Evolutionary conservation across 2,888 invertebrate species (phyloP), one percentile per base, ranked within the genome.

Genomic region (Epirrhoe tristata): DNA sequence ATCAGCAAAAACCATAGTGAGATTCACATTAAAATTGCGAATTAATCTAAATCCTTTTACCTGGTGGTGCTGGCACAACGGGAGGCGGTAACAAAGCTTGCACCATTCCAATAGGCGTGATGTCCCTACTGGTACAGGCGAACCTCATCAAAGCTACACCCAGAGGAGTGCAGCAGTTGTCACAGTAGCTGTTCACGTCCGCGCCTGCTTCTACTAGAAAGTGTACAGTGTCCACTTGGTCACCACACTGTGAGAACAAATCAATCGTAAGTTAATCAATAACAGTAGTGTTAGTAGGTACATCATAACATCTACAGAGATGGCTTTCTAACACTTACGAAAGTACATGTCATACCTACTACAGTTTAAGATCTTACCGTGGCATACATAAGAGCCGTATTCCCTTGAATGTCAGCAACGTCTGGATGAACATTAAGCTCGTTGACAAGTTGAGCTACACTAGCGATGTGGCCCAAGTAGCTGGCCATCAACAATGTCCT

Each of bases 311-410:
- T n/a, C n/a, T n/a, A n/a, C n/a, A n/a, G n/a, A n/a, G n/a, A n/a
- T n/a, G n/a, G n/a, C n/a, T n/a, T n/a, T n/a, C n/a, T n/a, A n/a
- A n/a, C n/a, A n/a, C n/a, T n/a, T n/a, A n/a, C n/a, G n/a, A n/a
- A n/a, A n/a, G n/a, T n/a, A n/a, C n/a, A n/a, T n/a, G n/a, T n/a
- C n/a, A n/a, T n/a, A n/a, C n/a, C n/a, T n/a, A n/a, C n/a, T n/a
- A n/a, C n/a, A n/a, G n/a, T n/a, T n/a, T n/a, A n/a, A 16, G 48
- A 14, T 48, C 48, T 87, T 67, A 93, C 90, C 6, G 88, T 77
- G n/a, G 95, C 95, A 70, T 93, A 95, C 84, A 94, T 93, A 8
- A 95, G 53, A 12, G 91, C 93, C 8, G 92, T 89, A 76, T 95
- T 95, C 10, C 95, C 95, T 74, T 84, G 84, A 10, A 83, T 78